Conservation (phyloP, 1,140 invertebrate genomes). For the Drosophila mojavensis region DNA sequence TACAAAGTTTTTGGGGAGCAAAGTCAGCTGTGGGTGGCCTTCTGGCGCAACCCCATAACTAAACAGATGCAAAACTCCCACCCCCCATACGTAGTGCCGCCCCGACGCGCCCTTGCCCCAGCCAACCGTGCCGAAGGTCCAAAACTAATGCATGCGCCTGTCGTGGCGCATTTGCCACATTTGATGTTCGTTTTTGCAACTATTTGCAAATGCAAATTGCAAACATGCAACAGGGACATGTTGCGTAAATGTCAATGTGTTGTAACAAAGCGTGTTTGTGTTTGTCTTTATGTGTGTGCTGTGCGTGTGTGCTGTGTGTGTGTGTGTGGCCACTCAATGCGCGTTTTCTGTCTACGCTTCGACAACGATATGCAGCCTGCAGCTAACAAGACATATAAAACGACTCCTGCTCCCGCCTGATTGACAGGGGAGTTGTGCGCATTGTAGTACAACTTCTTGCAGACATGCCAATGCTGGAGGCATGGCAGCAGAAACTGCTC, state of each 20-base stretch:
- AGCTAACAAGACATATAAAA: conserved; percentile 16
- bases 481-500: conserved; percentile 8
- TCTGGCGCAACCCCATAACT: conserved; percentile 7
- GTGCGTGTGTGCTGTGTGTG: conserved; percentile 9
- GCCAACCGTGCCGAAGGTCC: not conserved
- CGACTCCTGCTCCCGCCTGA: conserved; percentile 30
- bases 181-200: conserved; percentile 82
- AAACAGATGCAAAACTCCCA: conserved; percentile 19
- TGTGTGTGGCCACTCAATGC: conserved; percentile 35
- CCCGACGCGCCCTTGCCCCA: not conserved
- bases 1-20: conserved; percentile 66
- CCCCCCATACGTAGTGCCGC: not conserved
- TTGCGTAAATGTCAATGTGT: conserved; percentile 80
- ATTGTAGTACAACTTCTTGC: not conserved
- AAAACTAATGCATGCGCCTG: conserved; percentile 12
- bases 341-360: conserved; percentile 36
- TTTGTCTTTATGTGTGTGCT: conserved; percentile 1
- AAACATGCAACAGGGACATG: conserved; percentile 82
- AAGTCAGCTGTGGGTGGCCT: conserved; percentile 49
- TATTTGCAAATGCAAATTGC: conserved; percentile 83
- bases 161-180: conserved; percentile 65
- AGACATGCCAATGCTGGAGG: conserved; percentile 12
- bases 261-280: conserved; percentile 25
- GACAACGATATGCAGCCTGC: conserved; percentile 34
- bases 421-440: conserved; percentile 31